Conservation (phyloP, 2,797 vertebrate species). For the Pseudomugil gertrudae region DNA sequence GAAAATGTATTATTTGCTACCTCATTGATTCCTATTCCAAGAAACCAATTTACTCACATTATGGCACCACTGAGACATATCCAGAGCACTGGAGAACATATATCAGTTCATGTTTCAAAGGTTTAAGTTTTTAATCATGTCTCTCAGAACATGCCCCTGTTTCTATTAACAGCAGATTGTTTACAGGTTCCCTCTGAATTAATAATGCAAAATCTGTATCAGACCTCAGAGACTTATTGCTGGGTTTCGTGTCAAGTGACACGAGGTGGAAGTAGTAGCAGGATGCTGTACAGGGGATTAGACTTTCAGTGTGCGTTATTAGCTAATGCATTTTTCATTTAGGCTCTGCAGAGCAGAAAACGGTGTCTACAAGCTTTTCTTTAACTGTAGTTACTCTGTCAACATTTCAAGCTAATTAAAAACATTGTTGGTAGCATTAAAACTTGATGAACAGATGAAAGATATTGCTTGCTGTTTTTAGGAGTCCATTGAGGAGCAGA, state of each 20-base stretch:
- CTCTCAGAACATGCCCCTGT: constrained; percentile 16
- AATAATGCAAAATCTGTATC: constrained; percentile 66
- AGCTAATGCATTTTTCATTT: constrained; percentile 62
- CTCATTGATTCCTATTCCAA: not conserved
- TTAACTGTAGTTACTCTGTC: constrained; percentile 44
- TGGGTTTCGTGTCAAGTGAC: constrained; percentile 50
- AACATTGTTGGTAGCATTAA: constrained; percentile 50
- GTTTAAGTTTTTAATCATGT: not conserved
- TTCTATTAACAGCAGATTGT: constrained; percentile 44
- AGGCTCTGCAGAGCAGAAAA: constrained; percentile 16
- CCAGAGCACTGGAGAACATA: not conserved
- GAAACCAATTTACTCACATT: not conserved
- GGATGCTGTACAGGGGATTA: constrained; percentile 8
- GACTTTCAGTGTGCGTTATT: constrained; percentile 54
- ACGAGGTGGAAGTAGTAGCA: constrained; percentile 28
- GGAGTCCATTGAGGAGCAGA: constrained; percentile 34
- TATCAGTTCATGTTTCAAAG: not conserved
- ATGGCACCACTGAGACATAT: not conserved
- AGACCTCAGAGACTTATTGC: constrained; percentile 33
- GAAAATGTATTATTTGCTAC: not conserved
- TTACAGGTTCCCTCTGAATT: constrained; percentile 58
- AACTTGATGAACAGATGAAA: constrained; percentile 55
- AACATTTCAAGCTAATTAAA: constrained; percentile 60
- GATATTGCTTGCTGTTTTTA: constrained; percentile 50
- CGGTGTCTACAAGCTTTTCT: constrained; percentile 11